Conservation (phyloP, 2,797 vertebrate genomes). For the Pelodytes ibericus region DNA sequence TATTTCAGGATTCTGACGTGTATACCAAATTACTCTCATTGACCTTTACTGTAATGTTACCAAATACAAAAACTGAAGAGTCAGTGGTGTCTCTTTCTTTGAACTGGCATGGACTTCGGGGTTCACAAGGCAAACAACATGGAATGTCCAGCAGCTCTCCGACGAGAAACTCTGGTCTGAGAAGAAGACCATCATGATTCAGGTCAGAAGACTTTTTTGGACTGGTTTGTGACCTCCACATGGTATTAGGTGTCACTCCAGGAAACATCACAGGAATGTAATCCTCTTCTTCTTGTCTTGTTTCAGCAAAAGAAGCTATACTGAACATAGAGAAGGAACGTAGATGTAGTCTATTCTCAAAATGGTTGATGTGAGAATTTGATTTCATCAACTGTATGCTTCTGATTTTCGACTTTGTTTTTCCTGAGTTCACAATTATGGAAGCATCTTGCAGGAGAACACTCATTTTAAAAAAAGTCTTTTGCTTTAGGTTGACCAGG, state of each 20-base stretch:
- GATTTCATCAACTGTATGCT: conserved; percentile 36
- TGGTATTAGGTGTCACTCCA: neutral
- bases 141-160: conserved; percentile 17
- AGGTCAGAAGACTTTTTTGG: neutral
- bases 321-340: conserved; percentile 20
- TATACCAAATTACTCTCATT: conserved; percentile 14
- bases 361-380: neutral
- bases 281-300: conserved; percentile 17
- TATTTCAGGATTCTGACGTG: neutral
- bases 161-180: neutral
- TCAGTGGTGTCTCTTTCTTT: conserved; percentile 7
- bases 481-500: conserved; percentile 59
- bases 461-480: conserved; percentile 55
- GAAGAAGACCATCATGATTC: neutral
- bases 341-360: conserved; percentile 5
- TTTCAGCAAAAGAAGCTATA: conserved; percentile 24
- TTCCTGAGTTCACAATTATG: conserved; percentile 41
- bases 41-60: conserved; percentile 33
- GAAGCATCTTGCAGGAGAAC: conserved; percentile 48
- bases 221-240: conserved; percentile 33
- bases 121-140: conserved; percentile 18
- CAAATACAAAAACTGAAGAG: conserved; percentile 38
- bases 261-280: conserved; percentile 10
- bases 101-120: conserved; percentile 13
- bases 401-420: conserved; percentile 33